phyloP scores from a whole-genome alignment of 2,888 invertebrate genomes.

The Tortrix viridana region DNA sequence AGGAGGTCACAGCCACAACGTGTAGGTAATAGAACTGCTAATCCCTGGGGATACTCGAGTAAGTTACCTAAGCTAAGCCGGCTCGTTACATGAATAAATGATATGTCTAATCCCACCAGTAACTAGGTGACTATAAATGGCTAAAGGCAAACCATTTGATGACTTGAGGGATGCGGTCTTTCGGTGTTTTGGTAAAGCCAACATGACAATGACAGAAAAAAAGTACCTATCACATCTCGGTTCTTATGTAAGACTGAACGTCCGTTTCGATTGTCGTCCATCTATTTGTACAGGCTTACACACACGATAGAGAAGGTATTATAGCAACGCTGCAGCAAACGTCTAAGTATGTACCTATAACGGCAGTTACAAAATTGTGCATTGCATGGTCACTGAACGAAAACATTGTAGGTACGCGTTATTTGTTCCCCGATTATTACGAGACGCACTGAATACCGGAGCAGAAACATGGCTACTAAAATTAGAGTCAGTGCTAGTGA shows the following conservation, averaged over 20 bases:
- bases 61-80: conserved; percentile 13
- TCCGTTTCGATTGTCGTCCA: too few relatives aligned
- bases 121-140: too few relatives aligned
- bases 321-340: too few relatives aligned
- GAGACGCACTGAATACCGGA: conserved; percentile 53
- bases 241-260: too few relatives aligned
- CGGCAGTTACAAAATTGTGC: conserved; percentile 58
- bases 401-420: conserved; percentile 55
- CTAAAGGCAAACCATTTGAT: too few relatives aligned
- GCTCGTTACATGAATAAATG: conserved; percentile 4
- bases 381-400: conserved; percentile 67
- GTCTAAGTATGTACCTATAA: conserved; percentile 6
- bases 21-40: conserved; percentile 6
- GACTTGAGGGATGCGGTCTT: too few relatives aligned
- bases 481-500: conserved; percentile 53
- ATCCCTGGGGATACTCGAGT: conserved; percentile 16
- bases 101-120: too few relatives aligned
- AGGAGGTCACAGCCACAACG: conserved; percentile 23
- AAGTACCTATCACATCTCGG: too few relatives aligned
- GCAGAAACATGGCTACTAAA: conserved; percentile 54
- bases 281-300: too few relatives aligned
- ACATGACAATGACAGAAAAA: too few relatives aligned
- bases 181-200: too few relatives aligned
- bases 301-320: too few relatives aligned
- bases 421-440: conserved; percentile 53